Percentiles rank a stretch among this genome's conserved stretches.
Evolutionary conservation across 1,140 invertebrate species (phyloP).

Genomic region (Acyrthosiphon pisum): DNA sequence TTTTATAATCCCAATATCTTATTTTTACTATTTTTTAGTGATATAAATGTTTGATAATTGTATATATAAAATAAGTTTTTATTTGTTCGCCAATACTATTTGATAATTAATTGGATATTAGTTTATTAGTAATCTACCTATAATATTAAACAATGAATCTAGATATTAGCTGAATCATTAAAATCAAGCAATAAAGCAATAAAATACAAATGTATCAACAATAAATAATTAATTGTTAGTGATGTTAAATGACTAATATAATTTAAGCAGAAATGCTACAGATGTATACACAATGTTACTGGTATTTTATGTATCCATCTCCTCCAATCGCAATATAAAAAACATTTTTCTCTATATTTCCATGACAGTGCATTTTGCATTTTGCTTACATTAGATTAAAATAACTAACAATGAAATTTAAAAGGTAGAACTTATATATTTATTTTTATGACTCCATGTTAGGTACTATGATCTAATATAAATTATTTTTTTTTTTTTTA

Average conservation of each 20-base stretch:
- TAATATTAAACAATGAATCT: background rate
- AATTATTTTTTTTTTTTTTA: background rate
- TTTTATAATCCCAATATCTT: no score
- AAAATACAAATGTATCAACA: background rate
- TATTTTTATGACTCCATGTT: background rate
- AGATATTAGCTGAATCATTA: background rate
- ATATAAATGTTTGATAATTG: no score
- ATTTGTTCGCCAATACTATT: no score
- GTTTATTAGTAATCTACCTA: background rate
- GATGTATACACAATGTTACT: background rate
- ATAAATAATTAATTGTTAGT: constrained; percentile 20
- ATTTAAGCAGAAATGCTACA: background rate
- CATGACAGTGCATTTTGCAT: background rate
- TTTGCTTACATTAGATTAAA: background rate
- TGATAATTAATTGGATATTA: no score
- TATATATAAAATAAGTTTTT: no score
- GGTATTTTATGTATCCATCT: background rate
- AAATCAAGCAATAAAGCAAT: no score
- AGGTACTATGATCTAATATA: background rate
- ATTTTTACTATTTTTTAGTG: no score
- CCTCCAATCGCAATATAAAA: background rate
- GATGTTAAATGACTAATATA: background rate
- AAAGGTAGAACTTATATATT: background rate
- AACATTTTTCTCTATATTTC: background rate
- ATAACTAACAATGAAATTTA: background rate